Base-by-base conservation (phyloP, 1,140 invertebrate species). In the Lysiphlebus fabarum region DNA sequence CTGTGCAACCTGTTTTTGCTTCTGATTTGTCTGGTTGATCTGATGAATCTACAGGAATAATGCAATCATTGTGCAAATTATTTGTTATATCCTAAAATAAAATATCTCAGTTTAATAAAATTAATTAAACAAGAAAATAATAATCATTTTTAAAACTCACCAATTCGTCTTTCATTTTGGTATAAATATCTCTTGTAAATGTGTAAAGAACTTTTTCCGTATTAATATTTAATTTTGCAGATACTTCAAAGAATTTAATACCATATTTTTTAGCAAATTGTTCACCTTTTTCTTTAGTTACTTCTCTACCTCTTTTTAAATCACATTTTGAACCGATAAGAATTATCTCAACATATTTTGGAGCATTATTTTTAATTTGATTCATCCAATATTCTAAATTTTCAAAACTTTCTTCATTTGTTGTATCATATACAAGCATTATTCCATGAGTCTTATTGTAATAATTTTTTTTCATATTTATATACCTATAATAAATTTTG, bases 331-430 rank as follows among this genome's bases (percentile, higher is more conserved):
- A 96, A 63, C 93, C 93, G 69, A 96, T 81, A 61, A 96, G 86
- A 93, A 96, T 96, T 81, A 94, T 94, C 74, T 96, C 93, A 11
- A 96, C 94, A 82, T 96, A 93, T 37, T 92, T 89, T 37, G 93
- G 92, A 17, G 92, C 92, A 80, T 92, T 91, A 82, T 99, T 95
- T 76, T 99, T 95, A 75, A 99, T 99, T 81, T 99, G 98, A 72
- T 95, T 84, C 67, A 99, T 91, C 96, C 96, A 99, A 73, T 98
- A 98, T 66, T 96, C 93, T 64, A 99, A 98, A 77, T 99, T 98
- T 75, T 99, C 95, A 82, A 98, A 99, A 67, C 92, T 96, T 82
- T 97, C 98, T 70, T 95, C 91, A 81, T 97, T 96, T 51, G 95
- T 98, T 63, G 98, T 96, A 77, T 99, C 96, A 79, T 99, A 99